phyloP scores from a whole-genome alignment of 1,140 invertebrate species.

The Batillaria attramentaria region DNA sequence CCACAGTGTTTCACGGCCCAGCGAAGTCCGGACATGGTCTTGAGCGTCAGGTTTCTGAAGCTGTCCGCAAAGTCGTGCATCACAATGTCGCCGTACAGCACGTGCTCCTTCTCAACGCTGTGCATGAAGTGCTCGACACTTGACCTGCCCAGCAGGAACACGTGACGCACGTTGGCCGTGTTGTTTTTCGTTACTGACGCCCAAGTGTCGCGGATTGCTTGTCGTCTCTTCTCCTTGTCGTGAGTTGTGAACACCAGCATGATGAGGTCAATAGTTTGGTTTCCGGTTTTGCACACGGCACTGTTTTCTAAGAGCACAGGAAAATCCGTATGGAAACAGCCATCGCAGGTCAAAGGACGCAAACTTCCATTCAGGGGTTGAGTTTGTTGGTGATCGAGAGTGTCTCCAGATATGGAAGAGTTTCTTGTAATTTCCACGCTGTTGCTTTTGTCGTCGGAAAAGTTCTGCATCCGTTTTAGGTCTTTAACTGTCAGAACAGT shows the following conservation, averaged over 20 bases:
- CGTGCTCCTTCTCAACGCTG: slow-evolving; percentile 74
- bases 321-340: too few relatives aligned
- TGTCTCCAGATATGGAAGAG: too few relatives aligned
- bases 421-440: too few relatives aligned
- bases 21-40: slow-evolving; percentile 86
- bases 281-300: too few relatives aligned
- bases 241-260: slow-evolving; percentile 29
- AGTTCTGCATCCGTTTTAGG: too few relatives aligned
- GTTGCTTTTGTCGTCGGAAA: too few relatives aligned
- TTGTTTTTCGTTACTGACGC: slow-evolving; percentile 37
- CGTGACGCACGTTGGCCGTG: slow-evolving; percentile 32
- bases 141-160: slow-evolving; percentile 41
- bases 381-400: too few relatives aligned
- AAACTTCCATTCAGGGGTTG: too few relatives aligned
- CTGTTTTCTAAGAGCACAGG: too few relatives aligned
- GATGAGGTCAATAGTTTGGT: not conserved
- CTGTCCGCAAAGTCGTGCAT: slow-evolving; percentile 84
- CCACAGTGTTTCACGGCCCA: slow-evolving; percentile 80
- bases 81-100: slow-evolving; percentile 79
- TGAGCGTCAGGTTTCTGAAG: slow-evolving; percentile 89
- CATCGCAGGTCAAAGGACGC: too few relatives aligned
- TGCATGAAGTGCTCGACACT: not conserved
- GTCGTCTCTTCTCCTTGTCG: slow-evolving; percentile 17
- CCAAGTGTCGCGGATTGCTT: slow-evolving; percentile 47
- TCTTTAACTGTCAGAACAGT: too few relatives aligned